Base-by-base conservation (phyloP, 2,888 invertebrate species). In the Venustoraphidia nigricollis region DNA sequence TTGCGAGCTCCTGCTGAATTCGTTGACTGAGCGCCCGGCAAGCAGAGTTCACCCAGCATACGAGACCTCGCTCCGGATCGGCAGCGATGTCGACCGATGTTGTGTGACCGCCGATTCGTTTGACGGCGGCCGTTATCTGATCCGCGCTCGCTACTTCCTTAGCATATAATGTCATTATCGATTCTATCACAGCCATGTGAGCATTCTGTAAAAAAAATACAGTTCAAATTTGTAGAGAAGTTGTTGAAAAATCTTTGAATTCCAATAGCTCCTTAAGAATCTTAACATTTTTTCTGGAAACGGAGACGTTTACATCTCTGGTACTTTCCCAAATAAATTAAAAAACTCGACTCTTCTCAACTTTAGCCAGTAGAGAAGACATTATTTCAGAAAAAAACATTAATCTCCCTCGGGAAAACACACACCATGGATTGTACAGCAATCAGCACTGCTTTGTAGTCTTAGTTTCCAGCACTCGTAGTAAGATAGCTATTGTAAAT, bases 101-200 rank as follows among this genome's bases (percentile, higher is more conserved):
- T n/a, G 60, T 58, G 50, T 60, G 61, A 9, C 66, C 65, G 49
- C 76, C 77, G 67, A 87, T 89, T 59, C 90, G 77, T 66, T 83
- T 83, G 56, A 90, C 83, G 55, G 92, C 90, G 57, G 87, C 83
- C 50, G 83, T 74, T 54, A 94, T 85, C 50, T 90, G 78, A 65
- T 94, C 93, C 48, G 83, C 75, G 44, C 90, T 89, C 55, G 91
- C 84, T 59, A 93, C 89, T 70, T 95, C 93, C 61, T 87, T 84
- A 57, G 91, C 86, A 72, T 93, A 94, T 59, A 95, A 76, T 65
- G 80, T 78, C 94, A 95, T 94, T 68, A 95, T 76, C 58, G 91
- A 88, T 72, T 95, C 94, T 69, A 94, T 88, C 70, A 96, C 88
- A 66, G 88, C 81, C 83, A 95, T 85, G 70, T 96, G 95, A 60